These are phyloP conservation scores for Coenobita brevimanus DNA, from an alignment of 1,140 invertebrate genomes.

Conservation along the genomic window DNA sequence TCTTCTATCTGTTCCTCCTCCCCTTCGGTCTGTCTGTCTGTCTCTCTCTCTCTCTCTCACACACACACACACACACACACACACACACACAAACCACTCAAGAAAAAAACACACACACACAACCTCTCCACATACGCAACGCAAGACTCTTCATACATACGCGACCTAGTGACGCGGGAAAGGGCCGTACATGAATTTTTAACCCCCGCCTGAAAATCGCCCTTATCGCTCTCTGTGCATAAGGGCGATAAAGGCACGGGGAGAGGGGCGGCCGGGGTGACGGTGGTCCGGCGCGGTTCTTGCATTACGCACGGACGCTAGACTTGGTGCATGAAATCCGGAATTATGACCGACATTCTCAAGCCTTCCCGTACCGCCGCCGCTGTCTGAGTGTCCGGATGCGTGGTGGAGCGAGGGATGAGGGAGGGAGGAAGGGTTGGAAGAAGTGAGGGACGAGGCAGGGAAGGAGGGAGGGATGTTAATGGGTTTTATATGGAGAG, in stretches of 20 bases:
- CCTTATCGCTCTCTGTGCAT: background rate
- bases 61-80: no score
- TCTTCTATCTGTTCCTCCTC: no score
- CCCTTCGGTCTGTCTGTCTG: no score
- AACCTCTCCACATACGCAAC: no score
- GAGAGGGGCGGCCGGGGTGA: background rate
- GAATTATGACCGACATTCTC: conserved; percentile 49
- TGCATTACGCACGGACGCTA: conserved; percentile 23
- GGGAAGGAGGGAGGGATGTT: background rate
- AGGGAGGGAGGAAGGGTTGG: background rate
- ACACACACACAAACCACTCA: no score
- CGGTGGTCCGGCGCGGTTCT: background rate
- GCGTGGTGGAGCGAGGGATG: background rate
- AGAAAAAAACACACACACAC: no score
- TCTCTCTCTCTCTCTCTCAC: no score
- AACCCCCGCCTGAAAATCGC: conserved; percentile 24
- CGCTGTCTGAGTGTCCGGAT: background rate
- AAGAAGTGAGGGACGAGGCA: background rate
- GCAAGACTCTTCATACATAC: no score
- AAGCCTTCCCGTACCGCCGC: conserved; percentile 15
- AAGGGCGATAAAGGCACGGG: conserved; percentile 12
- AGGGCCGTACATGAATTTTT: conserved; percentile 56
- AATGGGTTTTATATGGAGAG: background rate
- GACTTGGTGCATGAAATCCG: conserved; percentile 45
- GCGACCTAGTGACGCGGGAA: conserved; percentile 57